Base-by-base conservation (phyloP, 1,140 invertebrate species). In the Meloidogyne chitwoodi region DNA sequence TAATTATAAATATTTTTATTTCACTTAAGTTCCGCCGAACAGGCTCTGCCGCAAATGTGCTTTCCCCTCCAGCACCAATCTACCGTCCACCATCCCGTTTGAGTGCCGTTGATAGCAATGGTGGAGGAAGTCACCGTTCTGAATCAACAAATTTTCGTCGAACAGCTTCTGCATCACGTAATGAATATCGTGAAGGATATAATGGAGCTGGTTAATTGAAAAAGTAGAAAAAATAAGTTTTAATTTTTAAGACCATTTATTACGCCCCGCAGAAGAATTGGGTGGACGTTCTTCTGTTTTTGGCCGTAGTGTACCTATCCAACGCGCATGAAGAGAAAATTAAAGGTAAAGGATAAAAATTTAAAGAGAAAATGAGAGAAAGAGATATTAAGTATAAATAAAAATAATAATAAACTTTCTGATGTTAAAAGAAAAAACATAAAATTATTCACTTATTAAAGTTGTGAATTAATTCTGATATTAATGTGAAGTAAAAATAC, bases 191-290 rank as follows among this genome's bases (percentile, higher is more conserved):
- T 62, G 61, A 24, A 27, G 61, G 31, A 34, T 73, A 31, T 27
- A 41, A 73, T 31, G 65, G 65, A 67, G 65, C 65, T 19, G 65
- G 65, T 34, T 26, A 2, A 67, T 8, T 3, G 2, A 56, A 16
- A n/a, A 56, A 56, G 6, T n/a, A n/a, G n/a, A 19, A 19, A 22
- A 56, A 56, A 22, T 56, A n/a, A 38, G 3, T 38, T 8, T 4
- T 8, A 6, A 38, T n/a, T n/a, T 31, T 67, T n/a, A 27, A 73
- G 74, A 75, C 10, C 41, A 77, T 29, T 44, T 77, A 26, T 76
- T 77, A 27, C 76, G 76, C 2, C 76, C 76, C 5, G 66, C 70
- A 10, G 76, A 77, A 75, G 76, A 77, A 41, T 26, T 77, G 34
- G 76, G 76, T 27, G 76, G 68, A 12, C 76, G 72, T 19, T 65